Conservation (phyloP, 2,888 invertebrate genomes). For the Iphiclides podalirius region DNA sequence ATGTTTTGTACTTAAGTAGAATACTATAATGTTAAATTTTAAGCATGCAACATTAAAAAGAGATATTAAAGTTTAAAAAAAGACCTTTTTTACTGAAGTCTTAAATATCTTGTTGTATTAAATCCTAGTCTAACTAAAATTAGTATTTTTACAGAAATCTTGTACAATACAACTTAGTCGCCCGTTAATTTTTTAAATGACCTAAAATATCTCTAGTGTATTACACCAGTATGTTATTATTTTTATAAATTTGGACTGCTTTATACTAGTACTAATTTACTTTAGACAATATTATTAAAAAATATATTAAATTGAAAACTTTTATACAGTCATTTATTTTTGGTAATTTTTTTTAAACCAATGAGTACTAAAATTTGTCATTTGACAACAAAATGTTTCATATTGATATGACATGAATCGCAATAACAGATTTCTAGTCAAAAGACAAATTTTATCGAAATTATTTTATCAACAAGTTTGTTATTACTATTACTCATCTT, state of each 20-base stretch:
- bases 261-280: not conserved
- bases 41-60: not conserved
- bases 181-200: conserved; percentile 26
- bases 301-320: not conserved
- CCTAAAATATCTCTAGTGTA: conserved; percentile 31
- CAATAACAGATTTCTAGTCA: no score
- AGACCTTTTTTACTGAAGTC: not conserved
- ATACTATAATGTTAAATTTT: conserved; percentile 17
- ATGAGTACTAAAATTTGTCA: not conserved
- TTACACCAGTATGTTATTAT: not conserved
- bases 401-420: no score
- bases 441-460: no score
- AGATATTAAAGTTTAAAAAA: no score
- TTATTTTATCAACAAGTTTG: no score
- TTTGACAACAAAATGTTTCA: no score
- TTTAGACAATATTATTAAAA: not conserved
- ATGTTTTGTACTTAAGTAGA: conserved; percentile 44
- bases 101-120: conserved; percentile 48
- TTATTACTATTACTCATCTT: no score
- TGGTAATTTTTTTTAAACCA: not conserved
- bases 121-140: conserved; percentile 66
- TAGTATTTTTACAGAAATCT: conserved; percentile 30
- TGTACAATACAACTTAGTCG: not conserved
- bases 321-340: not conserved
- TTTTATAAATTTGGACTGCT: not conserved